Evolutionary conservation across 2,888 invertebrate species (phyloP).

Genomic region (Drosophila differens): DNA sequence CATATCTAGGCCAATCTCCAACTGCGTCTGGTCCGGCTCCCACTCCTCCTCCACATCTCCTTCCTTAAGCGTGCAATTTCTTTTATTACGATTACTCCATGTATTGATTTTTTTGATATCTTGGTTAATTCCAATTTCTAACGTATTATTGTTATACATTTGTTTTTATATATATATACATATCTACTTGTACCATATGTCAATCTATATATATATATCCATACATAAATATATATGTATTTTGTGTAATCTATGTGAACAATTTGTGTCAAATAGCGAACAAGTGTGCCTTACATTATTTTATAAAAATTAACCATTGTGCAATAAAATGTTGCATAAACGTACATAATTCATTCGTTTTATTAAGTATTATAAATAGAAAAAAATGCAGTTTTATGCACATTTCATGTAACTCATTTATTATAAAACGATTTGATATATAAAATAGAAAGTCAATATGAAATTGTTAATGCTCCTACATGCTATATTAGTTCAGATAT

Average conservation of each 20-base stretch:
- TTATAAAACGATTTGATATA: slow-evolving; percentile 46
- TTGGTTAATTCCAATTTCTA: slow-evolving; percentile 34
- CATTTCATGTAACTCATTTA: slow-evolving; percentile 46
- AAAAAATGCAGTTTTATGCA: background rate
- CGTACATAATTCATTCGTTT: background rate
- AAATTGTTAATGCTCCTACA: slow-evolving; percentile 37
- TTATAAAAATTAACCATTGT: slow-evolving; percentile 27
- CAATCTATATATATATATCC: slow-evolving; percentile 4
- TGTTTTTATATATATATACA: slow-evolving; percentile 18
- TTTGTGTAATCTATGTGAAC: slow-evolving; percentile 24
- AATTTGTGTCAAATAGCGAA: slow-evolving; percentile 65
- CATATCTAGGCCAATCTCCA: slow-evolving; percentile 85
- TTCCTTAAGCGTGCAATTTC: slow-evolving; percentile 53
- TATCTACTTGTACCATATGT: slow-evolving; percentile 44
- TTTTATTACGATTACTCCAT: slow-evolving; percentile 22
- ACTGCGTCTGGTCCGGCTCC: background rate
- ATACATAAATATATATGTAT: slow-evolving; percentile 17
- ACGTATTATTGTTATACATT: slow-evolving; percentile 45
- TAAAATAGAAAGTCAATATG: slow-evolving; percentile 22
- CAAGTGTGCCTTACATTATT: slow-evolving; percentile 66
- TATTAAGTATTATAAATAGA: background rate
- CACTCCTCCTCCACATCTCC: background rate
- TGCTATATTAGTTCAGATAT: slow-evolving; percentile 51
- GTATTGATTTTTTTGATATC: slow-evolving; percentile 34
- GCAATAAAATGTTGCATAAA: slow-evolving; percentile 36